Base-by-base conservation (phyloP, 2,113 vertebrate genomes). In the Odocoileus virginianus region DNA sequence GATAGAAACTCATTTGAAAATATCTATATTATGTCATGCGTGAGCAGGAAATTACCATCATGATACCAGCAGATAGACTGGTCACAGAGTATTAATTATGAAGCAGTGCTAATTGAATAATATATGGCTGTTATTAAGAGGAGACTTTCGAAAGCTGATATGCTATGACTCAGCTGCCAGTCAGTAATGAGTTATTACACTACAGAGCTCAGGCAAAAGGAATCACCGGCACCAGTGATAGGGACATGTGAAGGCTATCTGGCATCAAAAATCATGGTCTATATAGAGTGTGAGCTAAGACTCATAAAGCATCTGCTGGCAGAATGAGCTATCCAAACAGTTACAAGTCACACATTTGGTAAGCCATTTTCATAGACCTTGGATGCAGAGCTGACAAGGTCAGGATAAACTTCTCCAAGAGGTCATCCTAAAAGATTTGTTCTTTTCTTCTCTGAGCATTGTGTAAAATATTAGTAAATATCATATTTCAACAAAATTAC, bases 381-480 rank as follows among this genome's bases (percentile, higher is more conserved):
- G 47, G 12, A 12, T 96, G 14, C n/a, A 91, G 28, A 87, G 27
- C 25, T 85, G 60, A 67, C 43, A 57, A 92, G 12, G 27, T 79
- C 58, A 88, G 60, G 43, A 96, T 61, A 92, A 94, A 45, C 6
- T 61, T 87, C 21, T 23, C 8, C 10, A 89, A 74, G 58, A 96
- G 3, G 23, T 76, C 23, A 33, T 43, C 19, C 64, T 84, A 27
- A 52, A 91, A 87, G 43, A 85, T 87, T 81, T 89, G 13, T 55
- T 93, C 40, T 78, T 92, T 90, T 19, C 6, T 88, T 88, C 28
- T 95, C 43, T 1, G 2, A 50, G 47, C 17, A 91, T 15, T 86
- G 17, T 93, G 6, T 67, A 96, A 93, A 97, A 96, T 91, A 93
- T 86, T 64, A 82, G 15, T 76, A 96, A 93, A 93, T 50, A 96